A percentile compares a stretch with the other conserved stretches of the same genome.
Conservation (phyloP, 2,888 invertebrate genomes). For the Hemicrepidius hirtus region DNA sequence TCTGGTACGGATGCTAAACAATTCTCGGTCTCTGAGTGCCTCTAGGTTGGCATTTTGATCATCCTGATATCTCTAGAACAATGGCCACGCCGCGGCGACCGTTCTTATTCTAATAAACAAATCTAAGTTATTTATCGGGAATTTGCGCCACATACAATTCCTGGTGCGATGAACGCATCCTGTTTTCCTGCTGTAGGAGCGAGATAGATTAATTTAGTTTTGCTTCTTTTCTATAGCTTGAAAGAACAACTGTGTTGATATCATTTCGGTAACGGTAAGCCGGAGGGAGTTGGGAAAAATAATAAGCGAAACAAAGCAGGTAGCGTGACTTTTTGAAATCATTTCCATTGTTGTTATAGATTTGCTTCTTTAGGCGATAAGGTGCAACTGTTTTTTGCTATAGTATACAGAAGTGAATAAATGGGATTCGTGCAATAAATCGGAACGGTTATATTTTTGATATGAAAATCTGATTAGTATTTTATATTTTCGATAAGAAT, state of each 20-base stretch:
- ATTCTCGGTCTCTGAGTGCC: slow-evolving; percentile 45
- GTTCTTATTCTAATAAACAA: slow-evolving; percentile 55
- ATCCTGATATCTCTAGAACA: slow-evolving; percentile 56
- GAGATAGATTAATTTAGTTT: slow-evolving; percentile 22
- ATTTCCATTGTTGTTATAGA: slow-evolving; percentile 36
- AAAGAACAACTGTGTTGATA: slow-evolving; percentile 41
- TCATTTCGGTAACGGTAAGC: slow-evolving; percentile 45
- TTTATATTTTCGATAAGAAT: too few species aligned
- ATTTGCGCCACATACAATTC: slow-evolving; percentile 51
- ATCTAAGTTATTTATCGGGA: slow-evolving; percentile 53
- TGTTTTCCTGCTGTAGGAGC: slow-evolving; percentile 18
- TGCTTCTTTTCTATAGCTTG: slow-evolving; percentile 25
- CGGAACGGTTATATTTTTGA: too few species aligned
- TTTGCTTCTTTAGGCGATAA: slow-evolving; percentile 34
- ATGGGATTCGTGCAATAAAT: too few species aligned
- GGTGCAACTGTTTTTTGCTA: slow-evolving; percentile 16
- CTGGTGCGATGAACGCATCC: slow-evolving; percentile 39
- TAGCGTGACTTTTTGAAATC: slow-evolving; percentile 39
- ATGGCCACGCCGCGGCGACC: slow-evolving; percentile 54
- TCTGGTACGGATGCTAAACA: slow-evolving; percentile 52
- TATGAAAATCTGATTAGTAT: too few species aligned
- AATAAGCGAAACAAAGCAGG: slow-evolving; percentile 37
- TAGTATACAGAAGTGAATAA: neutral
- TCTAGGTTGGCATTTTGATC: slow-evolving; percentile 52
- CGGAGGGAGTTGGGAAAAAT: slow-evolving; percentile 41